phyloP scores from a whole-genome alignment of 2,113 vertebrate genomes.

The Hypocryptadius cinnamomeus region DNA sequence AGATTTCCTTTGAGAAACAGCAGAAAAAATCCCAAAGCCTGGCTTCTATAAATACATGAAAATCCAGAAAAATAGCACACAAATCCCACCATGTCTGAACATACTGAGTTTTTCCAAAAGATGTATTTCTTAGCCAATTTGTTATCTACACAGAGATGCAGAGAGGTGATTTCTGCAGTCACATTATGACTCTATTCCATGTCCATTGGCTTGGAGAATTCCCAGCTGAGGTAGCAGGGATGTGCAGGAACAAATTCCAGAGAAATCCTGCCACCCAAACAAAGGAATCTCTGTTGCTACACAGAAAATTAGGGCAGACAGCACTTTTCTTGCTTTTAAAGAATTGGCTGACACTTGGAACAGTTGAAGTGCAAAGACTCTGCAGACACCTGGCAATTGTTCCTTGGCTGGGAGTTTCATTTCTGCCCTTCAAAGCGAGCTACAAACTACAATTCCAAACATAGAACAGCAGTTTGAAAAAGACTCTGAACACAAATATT shows the following conservation, averaged over 20 bases:
- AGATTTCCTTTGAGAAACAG: not conserved
- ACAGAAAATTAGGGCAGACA: not conserved
- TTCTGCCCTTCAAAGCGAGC: not conserved
- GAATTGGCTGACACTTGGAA: not conserved
- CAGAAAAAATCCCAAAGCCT: not conserved
- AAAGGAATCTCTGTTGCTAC: not conserved
- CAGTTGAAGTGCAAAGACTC: not conserved
- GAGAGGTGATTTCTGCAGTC: not conserved
- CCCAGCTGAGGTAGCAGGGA: not conserved
- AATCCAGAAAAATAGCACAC: not conserved
- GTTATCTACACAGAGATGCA: fast-evolving
- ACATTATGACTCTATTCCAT: not conserved
- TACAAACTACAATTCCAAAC: not conserved
- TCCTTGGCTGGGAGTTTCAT: not conserved
- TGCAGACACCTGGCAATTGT: not conserved
- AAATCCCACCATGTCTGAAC: not conserved
- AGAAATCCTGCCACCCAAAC: not conserved
- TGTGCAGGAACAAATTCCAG: not conserved
- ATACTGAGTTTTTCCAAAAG: not conserved
- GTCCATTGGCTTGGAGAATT: not conserved
- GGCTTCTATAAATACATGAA: not conserved
- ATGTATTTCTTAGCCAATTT: not conserved
- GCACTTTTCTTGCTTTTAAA: not conserved
- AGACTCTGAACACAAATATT: not conserved
- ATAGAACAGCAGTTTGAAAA: not conserved